Evolutionary conservation across 2,113 vertebrate genomes (phyloP), one percentile per base, ranked within the genome.

Genomic region (Albula glossodonta): DNA sequence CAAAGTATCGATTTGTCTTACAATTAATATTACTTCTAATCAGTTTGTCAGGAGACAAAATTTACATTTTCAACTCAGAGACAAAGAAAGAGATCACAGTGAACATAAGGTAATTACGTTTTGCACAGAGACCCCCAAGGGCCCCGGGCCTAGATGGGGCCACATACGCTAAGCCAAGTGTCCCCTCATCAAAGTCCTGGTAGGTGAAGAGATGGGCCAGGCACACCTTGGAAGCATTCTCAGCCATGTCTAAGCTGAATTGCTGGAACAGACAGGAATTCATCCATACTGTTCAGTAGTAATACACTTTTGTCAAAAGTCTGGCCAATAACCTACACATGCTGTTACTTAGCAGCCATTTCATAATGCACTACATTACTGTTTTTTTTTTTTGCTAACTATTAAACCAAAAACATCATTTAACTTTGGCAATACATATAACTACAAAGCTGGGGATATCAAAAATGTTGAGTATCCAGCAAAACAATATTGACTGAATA

Each of bases 181-280:
- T 99, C 80, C 98, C 98, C 95, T 99, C 97, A 60, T 98, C 98
- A 90, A 99, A 99, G 91, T 99, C 98, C 93, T 99, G 98, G 88
- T 99, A 99, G 0, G 98, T 99, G 94, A 99, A 99, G 83, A 99
- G 96, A 90, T 99, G 98, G 78, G 98, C 98, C 82, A 99, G 96
- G 93, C 98, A 99, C 88, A 98, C 98, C 0, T 89, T 90, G 83
- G 98, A 97, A 50, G 98, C 98, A 78, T 97, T 98, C 81, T 97
- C 96, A 5, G 98, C 97, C 81, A 99, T 97, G 93, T 99, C 98
- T 53, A 92, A 94, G 90, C 98, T 99, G 89, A 99, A 99, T 98
- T 99, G 98, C 98, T 99, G 87, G 83, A 89, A 70, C 78, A 91
- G 52, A 87, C 70, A 74, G 70, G 70, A 31, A 74, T 22, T 7